Conservation (phyloP, 2,113 vertebrate species). For the Pedionomus torquatus region DNA sequence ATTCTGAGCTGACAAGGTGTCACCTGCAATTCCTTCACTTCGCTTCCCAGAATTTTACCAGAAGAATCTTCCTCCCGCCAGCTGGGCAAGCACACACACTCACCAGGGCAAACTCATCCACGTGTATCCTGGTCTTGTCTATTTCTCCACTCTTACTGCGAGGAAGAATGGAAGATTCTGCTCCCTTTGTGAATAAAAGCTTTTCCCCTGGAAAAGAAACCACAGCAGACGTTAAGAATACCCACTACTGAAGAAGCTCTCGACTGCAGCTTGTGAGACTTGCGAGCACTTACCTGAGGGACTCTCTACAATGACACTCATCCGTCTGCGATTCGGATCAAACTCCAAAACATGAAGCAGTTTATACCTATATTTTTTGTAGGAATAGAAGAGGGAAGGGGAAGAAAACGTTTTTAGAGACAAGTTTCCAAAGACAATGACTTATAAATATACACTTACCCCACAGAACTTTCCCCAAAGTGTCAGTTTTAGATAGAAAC, state of each 20-base stretch:
- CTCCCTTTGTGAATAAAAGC: constrained; percentile 94
- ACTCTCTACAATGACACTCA: constrained; percentile 94
- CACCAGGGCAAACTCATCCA: constrained; percentile 97
- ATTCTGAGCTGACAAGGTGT: background rate
- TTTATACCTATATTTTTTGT: constrained; percentile 83
- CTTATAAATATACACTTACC: background rate
- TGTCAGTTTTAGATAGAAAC: background rate
- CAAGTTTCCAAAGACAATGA: background rate
- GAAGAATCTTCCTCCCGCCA: background rate
- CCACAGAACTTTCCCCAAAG: background rate
- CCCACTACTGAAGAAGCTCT: background rate
- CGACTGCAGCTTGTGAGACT: background rate
- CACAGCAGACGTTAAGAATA: background rate
- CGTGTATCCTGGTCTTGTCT: constrained; percentile 92
- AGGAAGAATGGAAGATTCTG: constrained; percentile 93
- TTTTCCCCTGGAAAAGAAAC: constrained; percentile 79
- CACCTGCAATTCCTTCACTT: background rate
- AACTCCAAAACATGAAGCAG: constrained; percentile 95
- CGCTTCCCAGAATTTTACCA: background rate
- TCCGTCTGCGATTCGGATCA: constrained; percentile 91
- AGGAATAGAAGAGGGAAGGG: background rate
- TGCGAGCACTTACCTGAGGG: constrained; percentile 82
- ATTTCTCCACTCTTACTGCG: constrained; percentile 87
- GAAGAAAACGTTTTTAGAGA: background rate
- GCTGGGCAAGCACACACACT: constrained; percentile 39